Base-by-base conservation (phyloP, 1,140 invertebrate genomes). In the Stegodyphus mimosarum region DNA sequence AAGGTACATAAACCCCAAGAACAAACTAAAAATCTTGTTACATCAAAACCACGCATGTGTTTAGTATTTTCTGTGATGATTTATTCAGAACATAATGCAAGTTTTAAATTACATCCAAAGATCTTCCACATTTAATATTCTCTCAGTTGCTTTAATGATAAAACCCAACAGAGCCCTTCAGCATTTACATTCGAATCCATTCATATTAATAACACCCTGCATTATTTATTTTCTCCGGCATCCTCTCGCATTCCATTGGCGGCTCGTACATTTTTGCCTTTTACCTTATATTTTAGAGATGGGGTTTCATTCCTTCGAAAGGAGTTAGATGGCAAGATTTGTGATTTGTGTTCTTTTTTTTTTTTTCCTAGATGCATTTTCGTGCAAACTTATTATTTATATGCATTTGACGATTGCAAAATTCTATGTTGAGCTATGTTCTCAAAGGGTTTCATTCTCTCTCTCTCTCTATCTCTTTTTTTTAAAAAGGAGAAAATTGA, bases 61-160 rank as follows among this genome's bases (percentile, higher is more conserved):
- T 13, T 50, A 71, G 18, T 33, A 74, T 60, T 74, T 15, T n/a
- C 72, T 74, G 53, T 74, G 72, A 74, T 74, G 48, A 74, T 74
- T 74, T 74, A 74, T 74, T 74, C 72, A 74, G 51, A 60, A 13
- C 72, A 74, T 50, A 60, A 74, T 74, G 72, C 72, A 11, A 50
- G 72, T 53, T 74, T 74, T 51, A 74, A 74, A 74, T 74, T 74
- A 51, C 53, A 74, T 74, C 72, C 53, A 74, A 74, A 74, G 72
- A 74, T 13, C 53, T 60, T 60, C 53, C 72, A 53, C 72, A 63
- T 74, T 74, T 74, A 74, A 74, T 74, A 74, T 74, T 74, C 72
- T 6, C 17, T 74, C 17, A 63, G 72, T 55, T 50, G 33, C 33
- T 60, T 18, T 74, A 74, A 74, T 60, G 33, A 33, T 11, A 63